Evolutionary conservation across 2,888 invertebrate species (phyloP).

Genomic region (Tenthredo amoena): DNA sequence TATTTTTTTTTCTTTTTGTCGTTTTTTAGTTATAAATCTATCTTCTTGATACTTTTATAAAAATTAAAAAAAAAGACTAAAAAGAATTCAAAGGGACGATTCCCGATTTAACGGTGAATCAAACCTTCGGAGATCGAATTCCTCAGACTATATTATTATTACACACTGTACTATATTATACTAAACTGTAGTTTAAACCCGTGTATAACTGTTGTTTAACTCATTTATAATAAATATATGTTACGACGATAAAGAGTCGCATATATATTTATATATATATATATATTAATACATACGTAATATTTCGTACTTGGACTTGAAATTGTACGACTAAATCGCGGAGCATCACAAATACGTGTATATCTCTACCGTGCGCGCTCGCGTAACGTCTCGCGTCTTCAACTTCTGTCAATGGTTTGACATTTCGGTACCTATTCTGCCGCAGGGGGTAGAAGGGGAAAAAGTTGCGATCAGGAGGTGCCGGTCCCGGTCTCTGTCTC

Average conservation of each 20-base stretch:
- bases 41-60: no score
- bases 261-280: no score
- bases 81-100: no score
- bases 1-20: no score
- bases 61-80: no score
- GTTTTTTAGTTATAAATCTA: no score
- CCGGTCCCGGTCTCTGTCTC: not conserved
- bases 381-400: constrained; percentile 1
- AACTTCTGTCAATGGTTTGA: constrained; percentile 51
- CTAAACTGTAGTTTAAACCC: not conserved
- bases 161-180: not conserved
- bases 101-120: no score
- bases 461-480: not conserved
- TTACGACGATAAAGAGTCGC: not conserved
- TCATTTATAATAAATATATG: not conserved
- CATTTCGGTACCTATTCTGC: constrained; percentile 31
- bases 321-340: not conserved
- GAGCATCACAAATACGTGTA: not conserved
- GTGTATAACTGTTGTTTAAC: constrained; percentile 22
- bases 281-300: no score
- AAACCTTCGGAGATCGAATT: no score
- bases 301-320: not conserved
- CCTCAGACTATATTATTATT: no score
- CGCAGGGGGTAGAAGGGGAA: not conserved
- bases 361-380: not conserved